Base-by-base conservation (phyloP, 2,888 invertebrate genomes). In the Aspidiotus rigidus region DNA sequence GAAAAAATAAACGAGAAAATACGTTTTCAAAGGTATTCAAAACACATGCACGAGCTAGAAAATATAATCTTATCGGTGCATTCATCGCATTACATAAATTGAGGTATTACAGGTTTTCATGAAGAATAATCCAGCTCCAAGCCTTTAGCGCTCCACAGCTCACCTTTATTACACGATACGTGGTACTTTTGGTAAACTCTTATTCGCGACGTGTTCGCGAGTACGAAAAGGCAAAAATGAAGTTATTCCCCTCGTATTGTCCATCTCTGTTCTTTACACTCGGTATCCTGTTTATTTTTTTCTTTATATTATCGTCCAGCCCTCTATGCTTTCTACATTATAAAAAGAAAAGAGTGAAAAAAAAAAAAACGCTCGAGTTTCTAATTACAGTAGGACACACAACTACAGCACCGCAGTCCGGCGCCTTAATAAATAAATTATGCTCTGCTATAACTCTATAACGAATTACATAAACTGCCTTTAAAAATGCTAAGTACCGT, bases 61-160 rank as follows among this genome's bases (percentile, higher is more conserved):
- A 49, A 55, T 55, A 64, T 64, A 64, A 64, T 64, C 64, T 64
- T 64, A 64, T 64, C 64, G 55, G 55, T 55, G 64, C 15, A 64
- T 64, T 64, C 64, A 64, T 64, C 64, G 56, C 64, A 64, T 64
- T 64, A 64, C 64, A 55, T 64, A 64, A 64, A 64, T 64, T 64
- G 55, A 64, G 64, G 64, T 64, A 64, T 64, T 64, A 64, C 64
- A 64, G 41, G 64, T 54, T 64, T 64, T 49, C 55, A 64, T 64
- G 55, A 64, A 62, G 49, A 62, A 64, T 64, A 64, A 64, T 64
- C 64, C 55, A 64, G 54, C 55, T 64, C 53, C 64, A 39, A 53
- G 55, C 64, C 16, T 49, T 44, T 10, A 44, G n/a, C n/a, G n/a
- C n/a, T n/a, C n/a, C n/a, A n/a, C n/a, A n/a, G n/a, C n/a, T n/a